phyloP scores from a whole-genome alignment of 2,888 invertebrate genomes.

The Charanyca ferruginea region DNA sequence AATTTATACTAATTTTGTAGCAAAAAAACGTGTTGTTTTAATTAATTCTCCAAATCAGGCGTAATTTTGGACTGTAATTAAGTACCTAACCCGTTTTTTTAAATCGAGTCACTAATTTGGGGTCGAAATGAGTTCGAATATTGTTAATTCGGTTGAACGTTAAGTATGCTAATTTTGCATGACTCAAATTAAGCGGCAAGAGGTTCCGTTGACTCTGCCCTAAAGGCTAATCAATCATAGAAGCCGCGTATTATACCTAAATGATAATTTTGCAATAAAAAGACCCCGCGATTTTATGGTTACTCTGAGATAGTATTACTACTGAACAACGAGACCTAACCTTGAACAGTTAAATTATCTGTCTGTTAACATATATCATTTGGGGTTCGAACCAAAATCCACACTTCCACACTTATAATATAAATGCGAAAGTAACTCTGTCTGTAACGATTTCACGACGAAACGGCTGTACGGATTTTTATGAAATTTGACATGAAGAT shows the following conservation, averaged over 20 bases:
- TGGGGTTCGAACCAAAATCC: too few species aligned
- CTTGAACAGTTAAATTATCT: too few species aligned
- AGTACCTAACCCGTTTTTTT: not conserved
- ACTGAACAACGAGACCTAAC: not conserved
- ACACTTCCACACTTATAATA: too few species aligned
- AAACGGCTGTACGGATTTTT: too few species aligned
- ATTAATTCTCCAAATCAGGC: not conserved
- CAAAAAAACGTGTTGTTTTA: not conserved
- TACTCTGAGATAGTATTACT: not conserved
- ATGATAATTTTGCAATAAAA: not conserved
- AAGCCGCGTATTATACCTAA: too few species aligned
- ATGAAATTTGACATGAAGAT: too few species aligned
- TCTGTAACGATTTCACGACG: too few species aligned
- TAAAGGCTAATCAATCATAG: too few species aligned
- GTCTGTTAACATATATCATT: too few species aligned
- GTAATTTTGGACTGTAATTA: not conserved
- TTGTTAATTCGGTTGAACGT: too few species aligned
- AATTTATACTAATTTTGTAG: not conserved
- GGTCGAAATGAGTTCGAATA: too few species aligned
- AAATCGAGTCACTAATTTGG: not conserved
- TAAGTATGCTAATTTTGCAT: not conserved
- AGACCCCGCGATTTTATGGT: not conserved
- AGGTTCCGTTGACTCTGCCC: not conserved
- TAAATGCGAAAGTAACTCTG: too few species aligned
- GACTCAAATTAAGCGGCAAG: not conserved